Evolutionary conservation across 2,797 vertebrate genomes (phyloP), one percentile per base, ranked within the genome.

Genomic region (Luscinia luscinia): DNA sequence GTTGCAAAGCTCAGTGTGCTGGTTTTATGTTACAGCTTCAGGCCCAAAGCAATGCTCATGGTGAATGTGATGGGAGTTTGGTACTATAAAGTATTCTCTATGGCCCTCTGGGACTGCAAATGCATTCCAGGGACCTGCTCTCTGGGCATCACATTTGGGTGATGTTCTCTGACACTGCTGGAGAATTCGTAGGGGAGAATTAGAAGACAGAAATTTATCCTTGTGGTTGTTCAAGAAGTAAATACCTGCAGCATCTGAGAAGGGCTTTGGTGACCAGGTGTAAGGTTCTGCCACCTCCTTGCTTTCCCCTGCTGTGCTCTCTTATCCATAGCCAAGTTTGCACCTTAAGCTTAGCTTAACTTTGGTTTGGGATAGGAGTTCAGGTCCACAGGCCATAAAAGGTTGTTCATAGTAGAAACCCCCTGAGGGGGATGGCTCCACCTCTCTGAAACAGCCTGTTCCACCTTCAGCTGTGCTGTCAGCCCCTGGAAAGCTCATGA

Each of bases 41-140:
- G 26, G 45, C 22, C 59, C 51, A n/a, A n/a, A 90, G 64, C 63
- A 15, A 3, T 9, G 27, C 22, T 79, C 17, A 2, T 28, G 23
- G 41, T 40, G 45, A 48, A 8, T 14, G 24, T 19, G 4, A 10
- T 4, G 38, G 5, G 26, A 23, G 12, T 3, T 57, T 67, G 46
- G 8, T 46, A 5, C 34, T 19, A 0, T 41, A 3, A 66, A 7
- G 2, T 43, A 2, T 49, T 52, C 3, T 15, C 12, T 57, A 1
- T 40, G 32, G 69, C n/a, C 52, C 15, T 36, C 19, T 11, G 22
- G 52, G 46, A 27, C 18, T 40, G 8, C 2, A 21, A 45, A 2
- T 30, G 62, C 36, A 3, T 68, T 24, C 7, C 16, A 80, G 88
- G n/a, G 49, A 1, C 38, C 28, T 49, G 19, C 28, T 67, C 38